Percentiles rank a stretch among this genome's conserved stretches.
These are phyloP conservation scores for Dasypogon diadema DNA, from an alignment of 2,888 invertebrate genomes.

Conservation along the genomic window DNA sequence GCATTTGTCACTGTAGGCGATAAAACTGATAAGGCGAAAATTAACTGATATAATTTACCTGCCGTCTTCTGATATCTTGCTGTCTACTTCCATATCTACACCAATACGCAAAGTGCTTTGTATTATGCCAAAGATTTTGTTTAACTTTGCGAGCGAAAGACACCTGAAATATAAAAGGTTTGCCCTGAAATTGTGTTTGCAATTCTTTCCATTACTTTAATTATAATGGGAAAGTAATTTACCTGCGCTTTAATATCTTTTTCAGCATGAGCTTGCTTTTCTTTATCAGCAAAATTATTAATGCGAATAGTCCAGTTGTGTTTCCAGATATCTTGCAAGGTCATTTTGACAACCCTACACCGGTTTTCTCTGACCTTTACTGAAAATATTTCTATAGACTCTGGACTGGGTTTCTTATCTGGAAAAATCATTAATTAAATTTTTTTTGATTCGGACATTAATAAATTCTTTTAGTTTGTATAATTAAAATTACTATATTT, in stretches of 20 bases:
- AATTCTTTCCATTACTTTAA: too few species aligned
- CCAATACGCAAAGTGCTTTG: constrained; percentile 79
- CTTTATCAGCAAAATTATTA: constrained; percentile 80
- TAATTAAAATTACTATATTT: too few species aligned
- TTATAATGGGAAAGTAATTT: too few species aligned
- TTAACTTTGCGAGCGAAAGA: constrained; percentile 67
- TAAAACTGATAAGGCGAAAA: constrained; percentile 20
- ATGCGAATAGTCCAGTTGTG: constrained; percentile 77
- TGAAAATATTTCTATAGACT: constrained; percentile 78
- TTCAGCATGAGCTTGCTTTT: constrained; percentile 76
- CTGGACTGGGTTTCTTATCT: constrained; percentile 82
- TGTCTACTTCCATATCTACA: constrained; percentile 79
- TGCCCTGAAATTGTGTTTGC: too few species aligned
- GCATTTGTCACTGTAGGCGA: too few species aligned
- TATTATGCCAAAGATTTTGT: constrained; percentile 67
- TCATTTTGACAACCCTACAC: constrained; percentile 74
- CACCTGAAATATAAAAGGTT: constrained; percentile 59
- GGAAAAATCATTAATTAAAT: constrained; percentile 61
- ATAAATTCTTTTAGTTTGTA: constrained; percentile 15
- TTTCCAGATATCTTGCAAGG: constrained; percentile 78
- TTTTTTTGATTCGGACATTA: constrained; percentile 9
- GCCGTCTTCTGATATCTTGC: constrained; percentile 77
- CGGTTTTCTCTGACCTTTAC: constrained; percentile 70
- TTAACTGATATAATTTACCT: constrained; percentile 70
- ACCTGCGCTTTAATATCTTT: constrained; percentile 79